These are phyloP conservation scores for Acanthis flammea DNA, from an alignment of 2,797 vertebrate species.

Conservation along the genomic window DNA sequence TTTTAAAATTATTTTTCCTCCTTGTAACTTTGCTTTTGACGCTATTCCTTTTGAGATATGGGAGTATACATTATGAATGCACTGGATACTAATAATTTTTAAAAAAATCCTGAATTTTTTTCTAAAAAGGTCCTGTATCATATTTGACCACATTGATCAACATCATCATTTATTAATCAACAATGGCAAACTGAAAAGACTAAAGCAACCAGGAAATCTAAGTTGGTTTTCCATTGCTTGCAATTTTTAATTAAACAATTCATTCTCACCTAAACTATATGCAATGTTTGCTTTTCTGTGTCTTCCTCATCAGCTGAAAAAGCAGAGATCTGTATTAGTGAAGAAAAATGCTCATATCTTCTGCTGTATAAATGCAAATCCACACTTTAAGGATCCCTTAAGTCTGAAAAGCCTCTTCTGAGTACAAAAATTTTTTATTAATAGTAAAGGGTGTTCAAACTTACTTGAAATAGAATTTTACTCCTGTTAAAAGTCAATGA, in stretches of 20 bases:
- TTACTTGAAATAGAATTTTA: neutral
- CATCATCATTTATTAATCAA: neutral
- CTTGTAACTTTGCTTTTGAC: neutral
- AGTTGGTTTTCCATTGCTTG: neutral
- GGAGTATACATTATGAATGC: neutral
- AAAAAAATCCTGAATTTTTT: neutral
- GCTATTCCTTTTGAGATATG: neutral
- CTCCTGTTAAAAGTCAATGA: neutral
- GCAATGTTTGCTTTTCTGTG: neutral
- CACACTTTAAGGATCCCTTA: neutral
- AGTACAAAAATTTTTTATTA: neutral
- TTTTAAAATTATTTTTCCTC: accelerated
- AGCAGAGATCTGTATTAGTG: neutral
- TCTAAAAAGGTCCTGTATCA: neutral
- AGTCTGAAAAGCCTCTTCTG: neutral
- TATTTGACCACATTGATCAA: neutral
- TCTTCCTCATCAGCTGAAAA: neutral
- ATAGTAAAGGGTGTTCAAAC: neutral
- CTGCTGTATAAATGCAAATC: neutral
- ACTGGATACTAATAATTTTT: neutral
- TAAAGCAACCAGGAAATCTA: neutral
- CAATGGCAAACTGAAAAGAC: neutral
- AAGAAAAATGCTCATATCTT: neutral
- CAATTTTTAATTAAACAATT: neutral
- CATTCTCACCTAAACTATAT: neutral